Evolutionary conservation across 2,113 vertebrate species (phyloP).

Genomic region (Chloropsis hardwickii): DNA sequence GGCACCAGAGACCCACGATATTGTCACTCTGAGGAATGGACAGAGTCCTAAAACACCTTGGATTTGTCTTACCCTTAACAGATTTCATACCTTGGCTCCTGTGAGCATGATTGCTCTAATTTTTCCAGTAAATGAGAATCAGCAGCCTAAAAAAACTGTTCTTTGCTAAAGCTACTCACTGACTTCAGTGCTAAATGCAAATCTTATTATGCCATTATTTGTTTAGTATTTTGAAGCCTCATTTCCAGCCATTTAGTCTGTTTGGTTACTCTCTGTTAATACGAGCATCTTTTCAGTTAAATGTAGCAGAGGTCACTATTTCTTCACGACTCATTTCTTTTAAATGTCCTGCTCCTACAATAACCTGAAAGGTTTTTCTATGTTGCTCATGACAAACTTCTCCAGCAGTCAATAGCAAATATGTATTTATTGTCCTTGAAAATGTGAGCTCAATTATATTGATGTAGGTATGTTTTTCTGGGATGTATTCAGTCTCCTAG

Average conservation of each 20-base stretch:
- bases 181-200: background rate
- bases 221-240: background rate
- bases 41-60: background rate
- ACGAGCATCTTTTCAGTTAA: background rate
- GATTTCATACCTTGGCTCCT: background rate
- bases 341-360: rapidly evolving
- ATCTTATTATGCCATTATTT: background rate
- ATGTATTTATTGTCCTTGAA: background rate
- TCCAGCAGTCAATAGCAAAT: background rate
- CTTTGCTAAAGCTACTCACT: background rate
- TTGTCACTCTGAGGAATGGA: background rate
- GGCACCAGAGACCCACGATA: rapidly evolving
- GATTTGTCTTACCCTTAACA: background rate
- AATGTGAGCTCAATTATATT: background rate
- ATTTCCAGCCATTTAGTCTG: background rate
- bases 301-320: background rate
- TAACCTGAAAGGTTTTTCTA: background rate
- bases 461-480: background rate
- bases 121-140: background rate
- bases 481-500: background rate
- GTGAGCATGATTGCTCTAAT: background rate
- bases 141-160: background rate
- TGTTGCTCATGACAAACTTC: background rate
- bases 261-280: background rate
- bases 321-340: background rate